phyloP scores from a whole-genome alignment of 2,888 invertebrate species.

The Athalia rosae region DNA sequence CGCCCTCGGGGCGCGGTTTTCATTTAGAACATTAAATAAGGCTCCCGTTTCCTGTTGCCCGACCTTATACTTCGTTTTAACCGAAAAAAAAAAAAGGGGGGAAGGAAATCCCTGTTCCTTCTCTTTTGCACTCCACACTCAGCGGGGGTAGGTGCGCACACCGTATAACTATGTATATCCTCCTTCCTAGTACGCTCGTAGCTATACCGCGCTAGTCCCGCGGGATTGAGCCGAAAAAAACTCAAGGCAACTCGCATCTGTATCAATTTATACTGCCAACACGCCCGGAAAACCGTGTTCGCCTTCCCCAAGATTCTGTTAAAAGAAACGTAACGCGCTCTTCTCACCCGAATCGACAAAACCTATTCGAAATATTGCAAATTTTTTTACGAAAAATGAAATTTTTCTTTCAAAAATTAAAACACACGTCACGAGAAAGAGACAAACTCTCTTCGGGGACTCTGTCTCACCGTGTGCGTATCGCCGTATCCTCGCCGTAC shows the following conservation, averaged over 20 bases:
- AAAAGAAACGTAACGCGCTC: no score
- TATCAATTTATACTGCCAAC: conserved; percentile 71
- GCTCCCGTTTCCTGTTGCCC: conserved; percentile 32
- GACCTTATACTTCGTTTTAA: not conserved
- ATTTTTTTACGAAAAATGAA: not conserved
- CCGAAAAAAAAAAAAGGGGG: not conserved
- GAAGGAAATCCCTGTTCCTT: not conserved
- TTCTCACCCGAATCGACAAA: no score
- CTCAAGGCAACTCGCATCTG: conserved; percentile 72
- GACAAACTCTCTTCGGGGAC: no score
- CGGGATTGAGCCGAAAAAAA: conserved; percentile 67
- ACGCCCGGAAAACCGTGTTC: conserved; percentile 47
- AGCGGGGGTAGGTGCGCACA: not conserved
- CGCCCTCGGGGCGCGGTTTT: conserved; percentile 40
- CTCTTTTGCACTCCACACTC: not conserved
- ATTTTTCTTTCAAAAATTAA: not conserved
- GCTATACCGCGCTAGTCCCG: conserved; percentile 51
- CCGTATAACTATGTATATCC: not conserved
- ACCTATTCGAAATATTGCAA: not conserved
- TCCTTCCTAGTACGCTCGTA: not conserved
- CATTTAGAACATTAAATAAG: conserved; percentile 42
- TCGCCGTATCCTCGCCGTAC: conserved; percentile 31
- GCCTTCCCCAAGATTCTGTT: no score
- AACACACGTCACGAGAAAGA: no score
- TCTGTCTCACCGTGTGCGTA: conserved; percentile 30